A percentile compares a stretch with the other conserved stretches of the same genome.
phyloP scores from a whole-genome alignment of 2,888 invertebrate species.

The Hoplodrina blanda region DNA sequence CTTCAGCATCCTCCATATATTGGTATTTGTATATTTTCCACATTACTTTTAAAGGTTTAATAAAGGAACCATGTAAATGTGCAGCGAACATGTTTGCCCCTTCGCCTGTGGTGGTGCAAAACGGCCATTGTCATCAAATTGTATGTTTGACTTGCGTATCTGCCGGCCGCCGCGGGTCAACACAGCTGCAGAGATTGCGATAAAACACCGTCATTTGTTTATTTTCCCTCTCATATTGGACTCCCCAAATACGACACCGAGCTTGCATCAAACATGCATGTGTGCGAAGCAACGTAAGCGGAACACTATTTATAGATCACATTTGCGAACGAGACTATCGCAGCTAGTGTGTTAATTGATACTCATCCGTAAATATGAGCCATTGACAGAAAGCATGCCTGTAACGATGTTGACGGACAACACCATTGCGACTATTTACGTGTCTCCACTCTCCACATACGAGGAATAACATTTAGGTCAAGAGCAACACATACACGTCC shows the following conservation, averaged over 20 bases:
- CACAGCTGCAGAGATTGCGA: slow-evolving; percentile 68
- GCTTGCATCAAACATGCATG: slow-evolving; percentile 45
- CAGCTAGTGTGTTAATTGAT: slow-evolving; percentile 60
- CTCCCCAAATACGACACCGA: slow-evolving; percentile 49
- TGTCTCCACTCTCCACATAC: slow-evolving; percentile 45
- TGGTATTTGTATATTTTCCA: too few relatives aligned
- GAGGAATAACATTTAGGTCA: slow-evolving; percentile 63
- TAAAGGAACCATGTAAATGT: slow-evolving; percentile 36
- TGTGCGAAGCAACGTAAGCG: slow-evolving; percentile 46
- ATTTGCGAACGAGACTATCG: slow-evolving; percentile 57
- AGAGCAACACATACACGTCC: slow-evolving; percentile 52
- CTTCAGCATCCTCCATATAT: slow-evolving; percentile 8
- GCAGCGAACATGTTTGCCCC: slow-evolving; percentile 29
- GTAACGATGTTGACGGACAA: slow-evolving; percentile 54
- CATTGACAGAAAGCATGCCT: slow-evolving; percentile 48
- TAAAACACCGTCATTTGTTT: slow-evolving; percentile 66
- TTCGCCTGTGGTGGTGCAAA: slow-evolving; percentile 44
- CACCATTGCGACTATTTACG: slow-evolving; percentile 61
- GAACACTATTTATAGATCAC: slow-evolving; percentile 64
- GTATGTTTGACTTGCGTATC: slow-evolving; percentile 63
- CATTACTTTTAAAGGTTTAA: slow-evolving; percentile 1
- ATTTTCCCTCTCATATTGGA: slow-evolving; percentile 66
- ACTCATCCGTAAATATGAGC: slow-evolving; percentile 48
- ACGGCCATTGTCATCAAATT: slow-evolving; percentile 69
- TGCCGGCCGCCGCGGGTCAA: slow-evolving; percentile 46